A percentile compares a stretch with the other conserved stretches of the same genome.
These are phyloP conservation scores for Bos indicus DNA, from an alignment of 2,113 vertebrate species.

Conservation along the genomic window DNA sequence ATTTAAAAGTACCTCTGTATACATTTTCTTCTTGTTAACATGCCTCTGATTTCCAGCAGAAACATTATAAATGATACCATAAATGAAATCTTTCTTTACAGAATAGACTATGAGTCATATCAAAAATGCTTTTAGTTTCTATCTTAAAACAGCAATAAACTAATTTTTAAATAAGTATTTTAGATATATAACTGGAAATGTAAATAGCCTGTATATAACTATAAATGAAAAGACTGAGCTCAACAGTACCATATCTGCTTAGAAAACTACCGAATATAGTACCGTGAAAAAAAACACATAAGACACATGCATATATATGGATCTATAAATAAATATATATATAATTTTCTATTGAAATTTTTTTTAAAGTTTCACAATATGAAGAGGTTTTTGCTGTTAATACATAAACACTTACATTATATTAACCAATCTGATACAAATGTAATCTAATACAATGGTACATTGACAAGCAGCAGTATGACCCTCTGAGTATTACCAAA, in stretches of 20 bases:
- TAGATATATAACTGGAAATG: constrained; percentile 47
- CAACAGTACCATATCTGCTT: constrained; percentile 71
- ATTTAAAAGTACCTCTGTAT: constrained; percentile 72
- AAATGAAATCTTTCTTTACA: constrained; percentile 65
- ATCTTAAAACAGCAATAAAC: constrained; percentile 63
- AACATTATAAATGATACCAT: constrained; percentile 70
- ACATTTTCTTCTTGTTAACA: constrained; percentile 51
- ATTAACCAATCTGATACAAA: constrained; percentile 60
- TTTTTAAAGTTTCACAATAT: constrained; percentile 50
- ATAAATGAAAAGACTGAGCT: constrained; percentile 70
- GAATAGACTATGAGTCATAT: constrained; percentile 73
- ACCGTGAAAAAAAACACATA: constrained; percentile 51
- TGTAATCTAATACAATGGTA: constrained; percentile 58
- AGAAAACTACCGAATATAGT: constrained; percentile 70
- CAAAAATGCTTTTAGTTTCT: constrained; percentile 74
- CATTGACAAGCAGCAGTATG: constrained; percentile 66
- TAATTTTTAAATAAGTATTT: constrained; percentile 50
- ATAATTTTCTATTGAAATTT: constrained; percentile 52
- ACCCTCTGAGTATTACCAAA: constrained; percentile 34
- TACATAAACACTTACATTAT: constrained; percentile 59
- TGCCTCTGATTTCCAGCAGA: constrained; percentile 71
- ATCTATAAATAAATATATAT: constrained; percentile 46
- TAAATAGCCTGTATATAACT: constrained; percentile 51
- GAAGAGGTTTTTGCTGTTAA: constrained; percentile 67
- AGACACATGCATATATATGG: background rate